A percentile compares a stretch with the other conserved stretches of the same genome.
These are phyloP conservation scores for Acrocephalus scirpaceus DNA, from an alignment of 2,797 vertebrate genomes.

Conservation along the genomic window DNA sequence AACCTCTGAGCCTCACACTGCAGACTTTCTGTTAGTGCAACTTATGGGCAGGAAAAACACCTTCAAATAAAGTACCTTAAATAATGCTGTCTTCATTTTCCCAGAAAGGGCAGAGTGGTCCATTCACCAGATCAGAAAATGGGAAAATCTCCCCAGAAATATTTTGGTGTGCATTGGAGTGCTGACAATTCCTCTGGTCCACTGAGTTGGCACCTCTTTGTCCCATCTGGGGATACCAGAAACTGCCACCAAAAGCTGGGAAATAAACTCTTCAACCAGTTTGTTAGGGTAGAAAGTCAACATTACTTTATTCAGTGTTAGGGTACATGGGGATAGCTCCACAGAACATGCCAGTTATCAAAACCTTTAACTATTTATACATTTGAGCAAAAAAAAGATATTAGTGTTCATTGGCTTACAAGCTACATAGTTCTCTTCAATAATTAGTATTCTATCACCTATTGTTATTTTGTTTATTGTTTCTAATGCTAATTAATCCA, in stretches of 20 bases:
- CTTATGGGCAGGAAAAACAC: neutral
- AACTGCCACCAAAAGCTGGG: neutral
- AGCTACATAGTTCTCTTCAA: neutral
- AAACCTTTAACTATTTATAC: neutral
- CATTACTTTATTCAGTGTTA: neutral
- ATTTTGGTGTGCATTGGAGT: neutral
- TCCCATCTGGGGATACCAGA: neutral
- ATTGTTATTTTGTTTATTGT: neutral
- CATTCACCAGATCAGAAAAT: neutral
- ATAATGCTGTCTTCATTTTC: neutral
- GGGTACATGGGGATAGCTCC: too few species aligned
- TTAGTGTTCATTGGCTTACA: neutral
- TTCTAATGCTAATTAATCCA: neutral
- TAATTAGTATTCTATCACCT: neutral
- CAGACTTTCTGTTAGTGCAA: neutral
- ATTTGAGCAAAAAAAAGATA: neutral
- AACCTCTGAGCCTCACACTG: neutral
- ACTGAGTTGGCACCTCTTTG: neutral
- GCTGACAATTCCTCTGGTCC: neutral
- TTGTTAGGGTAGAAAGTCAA: neutral
- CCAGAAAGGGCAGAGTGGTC: neutral
- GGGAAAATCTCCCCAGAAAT: neutral
- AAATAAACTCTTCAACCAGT: neutral
- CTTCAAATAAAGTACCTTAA: neutral
- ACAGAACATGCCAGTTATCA: neutral